Evolutionary conservation across 2,888 invertebrate species (phyloP), one percentile per base, ranked within the genome.

Genomic region (Parasteatoda lunata): DNA sequence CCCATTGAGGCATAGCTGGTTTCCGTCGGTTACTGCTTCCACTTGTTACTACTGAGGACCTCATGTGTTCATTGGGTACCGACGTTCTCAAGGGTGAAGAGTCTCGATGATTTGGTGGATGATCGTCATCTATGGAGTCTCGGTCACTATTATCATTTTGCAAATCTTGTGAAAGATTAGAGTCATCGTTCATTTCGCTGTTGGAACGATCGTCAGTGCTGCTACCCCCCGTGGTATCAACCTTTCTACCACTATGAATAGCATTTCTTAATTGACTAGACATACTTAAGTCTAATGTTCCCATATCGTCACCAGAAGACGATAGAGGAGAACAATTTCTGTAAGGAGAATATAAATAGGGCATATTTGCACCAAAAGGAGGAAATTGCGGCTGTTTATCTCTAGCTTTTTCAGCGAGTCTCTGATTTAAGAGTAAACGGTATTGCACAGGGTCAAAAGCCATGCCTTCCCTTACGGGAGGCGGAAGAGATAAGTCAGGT

Each of bases 1-100:
- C 97, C 97, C 98, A 98, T 92, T 98, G 98, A 3, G 98, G 98
- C 79, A 98, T 97, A 1, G 97, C 97, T 0, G 98, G 97, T 93
- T 98, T 98, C 91, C 98, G 94, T 89, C 97, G 93, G n/a, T 90
- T 89, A 69, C 89, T 89, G 64, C 89, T 89, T 3, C 84, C 79
- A 68, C 84, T 84, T 51, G 66, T 75, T 4, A 52, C 49, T 30
- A 65, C 52, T 5, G 73, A 48, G 6, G 68, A 73, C 68, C 68
- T 49, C 9, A 48, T 48, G 5, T 81, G 68, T 9, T 89, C 80
- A 11, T 45, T 84, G 3, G 52, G 70, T 8, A 77, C 47, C 5
- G 51, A 30, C 15, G 49, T 64, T 52, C 70, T 68, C 54, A 77
- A 54, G 8, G 80, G 88, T 13, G 77, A 84, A 3, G 66, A 45